phyloP scores from a whole-genome alignment of 1,140 invertebrate genomes.

The Euura lappo region DNA sequence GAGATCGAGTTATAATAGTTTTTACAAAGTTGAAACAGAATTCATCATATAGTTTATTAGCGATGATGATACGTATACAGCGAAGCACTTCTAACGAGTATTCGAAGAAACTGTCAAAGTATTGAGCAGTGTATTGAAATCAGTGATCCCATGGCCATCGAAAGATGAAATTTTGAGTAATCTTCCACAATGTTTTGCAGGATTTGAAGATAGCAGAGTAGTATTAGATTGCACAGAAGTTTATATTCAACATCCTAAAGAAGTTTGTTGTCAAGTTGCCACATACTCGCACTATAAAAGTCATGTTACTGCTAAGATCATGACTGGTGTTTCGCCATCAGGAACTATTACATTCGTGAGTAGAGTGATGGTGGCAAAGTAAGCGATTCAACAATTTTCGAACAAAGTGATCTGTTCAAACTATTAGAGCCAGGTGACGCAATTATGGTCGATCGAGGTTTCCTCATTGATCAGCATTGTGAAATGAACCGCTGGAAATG shows the following conservation, averaged over 20 bases:
- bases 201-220: no score
- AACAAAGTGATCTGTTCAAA: conserved; percentile 20
- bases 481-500: no score
- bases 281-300: no score
- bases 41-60: conserved; percentile 27
- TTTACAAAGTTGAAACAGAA: conserved; percentile 31
- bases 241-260: no score
- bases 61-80: conserved; percentile 15
- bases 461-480: no score
- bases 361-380: conserved; percentile 36
- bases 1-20: not conserved
- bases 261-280: no score
- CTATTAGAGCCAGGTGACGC: conserved; percentile 20
- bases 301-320: conserved; percentile 38
- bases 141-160: no score
- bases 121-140: no score
- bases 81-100: conserved; percentile 25
- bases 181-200: no score
- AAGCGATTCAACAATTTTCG: conserved; percentile 44
- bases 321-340: conserved; percentile 45
- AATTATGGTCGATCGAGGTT: no score
- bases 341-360: conserved; percentile 45
- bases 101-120: conserved; percentile 15
- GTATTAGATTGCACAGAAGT: no score
- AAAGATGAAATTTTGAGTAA: no score